phyloP scores from a whole-genome alignment of 2,113 vertebrate genomes.

The Oryzias curvinotus region DNA sequence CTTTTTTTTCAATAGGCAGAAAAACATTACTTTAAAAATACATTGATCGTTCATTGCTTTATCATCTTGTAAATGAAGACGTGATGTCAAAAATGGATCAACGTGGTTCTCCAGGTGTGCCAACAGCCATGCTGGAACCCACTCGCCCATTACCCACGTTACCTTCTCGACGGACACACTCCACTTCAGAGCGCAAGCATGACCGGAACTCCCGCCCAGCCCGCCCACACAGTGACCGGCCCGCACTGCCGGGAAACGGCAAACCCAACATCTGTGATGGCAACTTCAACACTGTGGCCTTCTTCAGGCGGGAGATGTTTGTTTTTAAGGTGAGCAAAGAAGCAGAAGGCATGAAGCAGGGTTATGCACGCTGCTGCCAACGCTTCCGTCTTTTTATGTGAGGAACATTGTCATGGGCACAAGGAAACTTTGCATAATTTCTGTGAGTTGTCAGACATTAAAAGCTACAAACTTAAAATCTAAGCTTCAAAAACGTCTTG shows the following conservation, averaged over 20 bases:
- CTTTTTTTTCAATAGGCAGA: too few species aligned
- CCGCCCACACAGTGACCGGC: conserved; percentile 86
- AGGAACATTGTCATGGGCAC: too few species aligned
- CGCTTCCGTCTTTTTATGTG: too few species aligned
- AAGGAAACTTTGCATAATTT: too few species aligned
- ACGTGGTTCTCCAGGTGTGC: conserved; percentile 80
- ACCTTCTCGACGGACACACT: conserved; percentile 87
- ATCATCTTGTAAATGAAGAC: too few species aligned
- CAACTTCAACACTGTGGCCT: conserved; percentile 96
- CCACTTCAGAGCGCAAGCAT: conserved; percentile 88
- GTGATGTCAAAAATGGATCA: too few species aligned
- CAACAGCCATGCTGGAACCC: conserved; percentile 91
- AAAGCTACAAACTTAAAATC: too few species aligned
- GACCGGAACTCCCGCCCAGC: conserved; percentile 87
- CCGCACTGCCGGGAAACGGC: conserved; percentile 83
- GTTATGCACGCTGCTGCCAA: too few species aligned
- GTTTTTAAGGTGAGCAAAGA: conserved; percentile 90
- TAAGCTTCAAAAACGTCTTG: too few species aligned
- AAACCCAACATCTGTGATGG: conserved; percentile 98
- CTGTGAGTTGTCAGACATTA: too few species aligned
- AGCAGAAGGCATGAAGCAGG: not conserved
- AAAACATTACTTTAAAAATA: too few species aligned
- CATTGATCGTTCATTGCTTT: too few species aligned
- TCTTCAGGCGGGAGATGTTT: conserved; percentile 98
- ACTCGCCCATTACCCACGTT: conserved; percentile 92